Evolutionary conservation across 2,888 invertebrate species (phyloP).

Genomic region (Hetaerina titia): DNA sequence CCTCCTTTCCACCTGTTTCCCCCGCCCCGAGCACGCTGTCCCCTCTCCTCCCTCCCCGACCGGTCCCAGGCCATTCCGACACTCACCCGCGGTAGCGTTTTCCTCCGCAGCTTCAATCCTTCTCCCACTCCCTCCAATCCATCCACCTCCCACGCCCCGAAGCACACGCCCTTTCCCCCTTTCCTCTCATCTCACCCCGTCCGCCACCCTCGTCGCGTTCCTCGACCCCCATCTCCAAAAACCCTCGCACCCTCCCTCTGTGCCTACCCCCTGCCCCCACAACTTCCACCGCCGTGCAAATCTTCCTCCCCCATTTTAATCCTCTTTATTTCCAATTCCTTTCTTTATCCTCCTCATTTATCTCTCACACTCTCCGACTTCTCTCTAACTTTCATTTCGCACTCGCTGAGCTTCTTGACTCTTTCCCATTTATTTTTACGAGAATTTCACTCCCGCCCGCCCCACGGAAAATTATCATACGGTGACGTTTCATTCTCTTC

Average conservation of each 20-base stretch:
- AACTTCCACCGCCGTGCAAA: not conserved
- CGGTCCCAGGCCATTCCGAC: not conserved
- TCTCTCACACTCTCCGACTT: conserved; percentile 43
- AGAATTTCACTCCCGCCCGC: not conserved
- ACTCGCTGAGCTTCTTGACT: conserved; percentile 37
- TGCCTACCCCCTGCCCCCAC: not conserved
- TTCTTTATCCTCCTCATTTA: conserved; percentile 52
- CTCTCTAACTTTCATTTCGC: conserved; percentile 44
- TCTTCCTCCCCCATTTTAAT: conserved; percentile 21
- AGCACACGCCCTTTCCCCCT: too few species aligned
- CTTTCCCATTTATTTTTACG: conserved; percentile 40
- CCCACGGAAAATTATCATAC: not conserved
- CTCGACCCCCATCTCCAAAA: too few species aligned
- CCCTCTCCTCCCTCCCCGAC: not conserved
- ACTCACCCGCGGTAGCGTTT: not conserved
- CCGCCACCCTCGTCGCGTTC: too few species aligned
- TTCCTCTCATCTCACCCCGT: too few species aligned
- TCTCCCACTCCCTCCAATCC: not conserved
- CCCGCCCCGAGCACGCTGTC: not conserved
- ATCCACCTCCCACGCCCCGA: not conserved
- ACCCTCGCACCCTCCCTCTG: not conserved
- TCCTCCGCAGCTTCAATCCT: not conserved
- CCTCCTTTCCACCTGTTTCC: not conserved
- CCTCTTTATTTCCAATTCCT: conserved; percentile 54
- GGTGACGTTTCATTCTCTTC: not conserved